Evolutionary conservation across 2,113 vertebrate species (phyloP), one percentile per base, ranked within the genome.

Genomic region (Oncorhynchus keta): DNA sequence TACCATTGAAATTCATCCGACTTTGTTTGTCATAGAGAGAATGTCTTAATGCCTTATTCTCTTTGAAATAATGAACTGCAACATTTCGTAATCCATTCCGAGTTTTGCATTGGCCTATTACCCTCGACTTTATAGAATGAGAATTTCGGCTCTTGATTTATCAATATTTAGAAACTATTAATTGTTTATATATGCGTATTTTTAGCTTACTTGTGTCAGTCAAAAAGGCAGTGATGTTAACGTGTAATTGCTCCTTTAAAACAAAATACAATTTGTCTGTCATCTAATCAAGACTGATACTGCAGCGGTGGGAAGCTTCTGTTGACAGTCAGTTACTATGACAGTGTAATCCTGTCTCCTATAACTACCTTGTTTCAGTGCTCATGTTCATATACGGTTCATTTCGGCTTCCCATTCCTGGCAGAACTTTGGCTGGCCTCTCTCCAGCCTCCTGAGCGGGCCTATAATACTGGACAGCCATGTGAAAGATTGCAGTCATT

Each of bases 1-100:
- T 92, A 90, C 89, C 74, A 75, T 86, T 74, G 76, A 92, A 90
- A 90, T 90, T 90, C 91, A 93, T 92, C 90, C 91, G 79, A 84
- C 84, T 91, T 89, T 92, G 91, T 92, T 93, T 93, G 91, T 92
- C 75, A 32, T 70, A 39, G 68, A 89, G 80, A 87, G 76, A 85
- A 85, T 83, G 83, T 91, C 84, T 85, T 92, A 92, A 91, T 93
- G 90, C 89, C 82, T 85, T 85, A 93, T 94, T 93, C 91, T 92
- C 88, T 94, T 93, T 94, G 92, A 94, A 92, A 93, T 92, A 93
- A 93, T 92, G 86, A 91, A 89, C 83, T 89, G 89, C 80, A 87
- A 83, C 86, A 78, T 91, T 92, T 90, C 85, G 84, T 86, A 87
- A 91, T 90, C 86, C 82, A 84, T 83, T 90, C 82, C 78, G 72